Percentiles rank a stretch among this genome's conserved stretches.
These are phyloP conservation scores for Lymantria dispar DNA, from an alignment of 2,888 invertebrate species.

Conservation along the genomic window DNA sequence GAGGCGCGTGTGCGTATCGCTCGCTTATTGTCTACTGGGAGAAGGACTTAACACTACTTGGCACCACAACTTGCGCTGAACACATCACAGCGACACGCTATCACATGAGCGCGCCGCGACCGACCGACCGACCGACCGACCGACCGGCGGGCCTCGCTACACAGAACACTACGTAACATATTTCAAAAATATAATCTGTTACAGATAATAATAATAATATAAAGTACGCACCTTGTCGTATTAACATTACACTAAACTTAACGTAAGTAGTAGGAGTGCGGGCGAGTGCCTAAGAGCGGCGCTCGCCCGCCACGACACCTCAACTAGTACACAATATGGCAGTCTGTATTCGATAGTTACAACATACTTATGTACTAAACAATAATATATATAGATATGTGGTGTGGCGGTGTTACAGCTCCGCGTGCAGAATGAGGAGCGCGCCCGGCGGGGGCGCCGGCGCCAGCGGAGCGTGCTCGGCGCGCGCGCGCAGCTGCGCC, in stretches of 20 bases:
- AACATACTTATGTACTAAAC: constrained; percentile 8
- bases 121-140: no score
- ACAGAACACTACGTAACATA: constrained; percentile 10
- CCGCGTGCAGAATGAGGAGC: constrained; percentile 56
- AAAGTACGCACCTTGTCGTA: constrained; percentile 14
- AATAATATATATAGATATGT: constrained; percentile 13
- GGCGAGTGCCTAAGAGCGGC: constrained; percentile 3
- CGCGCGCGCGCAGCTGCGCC: constrained; percentile 56
- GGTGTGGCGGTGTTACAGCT: constrained; percentile 8
- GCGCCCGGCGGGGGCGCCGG: constrained; percentile 44
- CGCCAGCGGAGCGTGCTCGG: constrained; percentile 28
- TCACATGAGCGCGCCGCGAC: constrained; percentile 14
- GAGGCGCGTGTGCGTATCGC: constrained; percentile 34
- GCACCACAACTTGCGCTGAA: constrained; percentile 38
- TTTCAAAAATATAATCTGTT: constrained; percentile 22
- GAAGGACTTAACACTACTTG: constrained; percentile 42
- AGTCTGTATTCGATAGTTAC: constrained; percentile 46
- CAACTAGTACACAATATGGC: constrained; percentile 54
- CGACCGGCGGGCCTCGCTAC: no score
- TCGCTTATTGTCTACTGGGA: constrained; percentile 42
- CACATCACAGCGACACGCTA: constrained; percentile 46
- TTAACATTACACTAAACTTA: constrained; percentile 10
- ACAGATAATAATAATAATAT: constrained; percentile 5
- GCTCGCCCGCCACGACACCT: constrained; percentile 12
- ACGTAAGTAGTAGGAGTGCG: constrained; percentile 12